Evolutionary conservation across 2,113 vertebrate genomes (phyloP).

Genomic region (Oplegnathus fasciatus): DNA sequence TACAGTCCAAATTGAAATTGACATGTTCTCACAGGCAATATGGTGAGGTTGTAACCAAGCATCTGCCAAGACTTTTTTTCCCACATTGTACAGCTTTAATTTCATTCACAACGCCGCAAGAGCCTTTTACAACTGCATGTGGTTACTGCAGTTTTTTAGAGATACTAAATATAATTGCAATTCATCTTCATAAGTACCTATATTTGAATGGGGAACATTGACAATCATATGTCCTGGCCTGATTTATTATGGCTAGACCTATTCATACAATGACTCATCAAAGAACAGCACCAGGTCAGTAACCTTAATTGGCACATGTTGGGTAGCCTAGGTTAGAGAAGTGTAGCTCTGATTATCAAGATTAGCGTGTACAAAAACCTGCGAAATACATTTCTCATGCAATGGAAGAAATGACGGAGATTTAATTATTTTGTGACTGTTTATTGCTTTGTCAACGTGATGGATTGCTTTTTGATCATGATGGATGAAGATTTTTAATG

Average conservation of each 20-base stretch:
- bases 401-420: not conserved
- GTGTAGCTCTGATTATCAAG: not conserved
- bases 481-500: conserved; percentile 23
- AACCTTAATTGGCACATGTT: not conserved
- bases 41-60: not conserved
- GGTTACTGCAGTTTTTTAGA: not conserved
- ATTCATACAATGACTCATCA: not conserved
- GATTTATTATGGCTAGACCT: not conserved
- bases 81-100: not conserved
- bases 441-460: conserved; percentile 6
- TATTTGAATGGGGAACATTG: not conserved
- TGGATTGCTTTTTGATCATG: conserved; percentile 11
- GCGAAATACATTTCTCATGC: not conserved
- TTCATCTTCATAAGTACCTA: not conserved
- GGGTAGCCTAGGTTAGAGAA: not conserved
- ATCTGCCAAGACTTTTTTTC: not conserved
- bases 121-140: not conserved
- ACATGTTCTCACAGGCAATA: not conserved
- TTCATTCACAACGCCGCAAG: not conserved
- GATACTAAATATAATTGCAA: not conserved
- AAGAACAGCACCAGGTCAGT: not conserved
- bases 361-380: not conserved
- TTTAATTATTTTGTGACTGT: not conserved
- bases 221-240: not conserved
- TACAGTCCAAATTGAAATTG: not conserved